Evolutionary conservation across 1,140 invertebrate species (phyloP), one percentile per base, ranked within the genome.

Genomic region (Ips nitidus): DNA sequence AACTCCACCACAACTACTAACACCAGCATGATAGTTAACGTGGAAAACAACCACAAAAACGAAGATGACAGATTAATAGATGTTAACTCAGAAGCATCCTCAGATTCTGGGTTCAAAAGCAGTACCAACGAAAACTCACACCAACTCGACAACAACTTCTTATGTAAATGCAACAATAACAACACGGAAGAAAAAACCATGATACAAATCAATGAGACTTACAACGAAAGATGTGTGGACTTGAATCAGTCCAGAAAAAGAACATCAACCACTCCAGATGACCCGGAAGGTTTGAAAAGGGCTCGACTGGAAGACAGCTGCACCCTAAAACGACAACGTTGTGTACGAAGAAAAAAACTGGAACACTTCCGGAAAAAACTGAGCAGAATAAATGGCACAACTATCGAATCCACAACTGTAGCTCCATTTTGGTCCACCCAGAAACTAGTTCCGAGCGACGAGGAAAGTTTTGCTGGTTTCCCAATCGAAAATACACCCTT

Each of bases 141-240:
- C 53, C 71, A 74, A 42, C 41, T 76, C 2, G 77, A 74, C 4
- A 62, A 50, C 37, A 76, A 76, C 63, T 77, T 75, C 52, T 40
- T 67, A 39, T 78, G 76, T 47, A 75, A 77, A 71, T 78, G 76
- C 45, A 77, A 73, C 41, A 73, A 74, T 43, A 70, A 73, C 37
- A 72, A 71, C 43, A 63, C 47, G 36, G 0, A 59, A 62, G 76
- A 80, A 52, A 78, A 74, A 59, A 80, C 79, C 1, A 76, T 79
- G 5, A 80, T 80, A 37, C 74, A 78, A 65, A 66, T 79, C 1
- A 71, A 78, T 22, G 77, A 78, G 60, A 78, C 76, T 3, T 80
- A 75, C 65, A 80, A 79, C 52, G 79, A 80, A 58, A 53, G 78
- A 41, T 78, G 77, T 60, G 78, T 80, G 0, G 79, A 80, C 65